Base-by-base conservation (phyloP, 92 coral and sea anemone genomes). In the Epizoanthus scotinus region DNA sequence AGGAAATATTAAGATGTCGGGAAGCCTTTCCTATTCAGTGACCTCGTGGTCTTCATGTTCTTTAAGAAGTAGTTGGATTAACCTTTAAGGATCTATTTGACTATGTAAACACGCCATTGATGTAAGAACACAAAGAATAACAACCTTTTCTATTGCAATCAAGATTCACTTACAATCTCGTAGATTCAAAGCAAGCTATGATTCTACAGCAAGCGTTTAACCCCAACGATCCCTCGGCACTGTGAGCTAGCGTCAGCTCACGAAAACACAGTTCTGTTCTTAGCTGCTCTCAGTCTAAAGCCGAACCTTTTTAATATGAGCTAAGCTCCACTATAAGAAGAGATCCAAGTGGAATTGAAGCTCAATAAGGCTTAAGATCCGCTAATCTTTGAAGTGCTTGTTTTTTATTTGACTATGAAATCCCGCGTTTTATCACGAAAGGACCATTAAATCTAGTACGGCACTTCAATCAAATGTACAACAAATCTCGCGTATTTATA, bases 1-100 rank as follows among this genome's bases (percentile, higher is more conserved):
- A 75, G 81, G 81, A 75, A 60, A 75, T 75, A 59, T 58, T 75
- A 75, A 47, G 52, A 73, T 59, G 68, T 75, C 81, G 40, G 56
- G 38, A 50, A 60, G 22, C 67, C 22, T 31, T 75, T 75, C 81
- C 81, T 75, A 36, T 40, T 38, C 81, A 75, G 22, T 75, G 81
- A 75, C 81, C 81, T 36, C 68, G 1, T 58, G 81, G 54, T 58
- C 81, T 40, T 75, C 15, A 75, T 75, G 67, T 14, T 75, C 61
- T 22, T 75, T 53, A 59, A 75, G 14, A 58, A 40, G 57, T 18
- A 34, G 68, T 8, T 47, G 68, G 81, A 59, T 75, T 75, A 75
- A 75, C 63, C 81, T 60, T 75, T 58, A 21, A 38, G 63, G 61
- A 54, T n/a, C 53, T 75, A 20, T 59, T 75, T 40, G 81, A 75